Evolutionary conservation across 2,888 invertebrate genomes (phyloP).

Genomic region (Yponomeuta malinellus): DNA sequence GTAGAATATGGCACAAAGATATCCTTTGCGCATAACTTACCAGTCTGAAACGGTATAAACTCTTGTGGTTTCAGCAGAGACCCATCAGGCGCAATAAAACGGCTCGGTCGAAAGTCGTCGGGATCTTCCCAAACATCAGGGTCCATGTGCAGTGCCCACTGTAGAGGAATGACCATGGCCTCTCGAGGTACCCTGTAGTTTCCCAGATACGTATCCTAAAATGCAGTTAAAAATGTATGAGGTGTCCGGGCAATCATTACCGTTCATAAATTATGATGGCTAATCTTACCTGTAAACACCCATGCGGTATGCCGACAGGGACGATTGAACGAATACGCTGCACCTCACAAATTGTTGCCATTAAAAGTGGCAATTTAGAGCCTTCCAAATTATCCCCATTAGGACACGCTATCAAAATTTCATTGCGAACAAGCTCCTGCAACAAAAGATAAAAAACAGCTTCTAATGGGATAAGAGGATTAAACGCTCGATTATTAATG

Average conservation of each 20-base stretch:
- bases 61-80: constrained; percentile 78
- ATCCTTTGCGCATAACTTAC: constrained; percentile 48
- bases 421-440: constrained; percentile 77
- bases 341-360: constrained; percentile 86
- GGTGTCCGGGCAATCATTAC: neutral
- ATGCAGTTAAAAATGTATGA: constrained; percentile 17
- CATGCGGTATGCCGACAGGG: constrained; percentile 91
- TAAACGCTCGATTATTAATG: neutral
- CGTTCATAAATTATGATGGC: neutral
- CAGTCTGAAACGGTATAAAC: constrained; percentile 90
- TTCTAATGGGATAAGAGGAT: neutral
- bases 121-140: constrained; percentile 80
- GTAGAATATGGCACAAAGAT: neutral
- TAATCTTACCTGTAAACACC: constrained; percentile 66
- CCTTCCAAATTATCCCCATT: constrained; percentile 76
- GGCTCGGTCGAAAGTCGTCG: constrained; percentile 78
- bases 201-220: constrained; percentile 73
- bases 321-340: constrained; percentile 87
- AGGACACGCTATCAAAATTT: constrained; percentile 66
- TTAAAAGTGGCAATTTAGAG: constrained; percentile 73
- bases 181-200: constrained; percentile 81
- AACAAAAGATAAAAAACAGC: constrained; percentile 24
- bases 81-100: constrained; percentile 81
- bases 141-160: constrained; percentile 88
- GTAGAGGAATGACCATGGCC: constrained; percentile 85